Conservation (phyloP, 2,797 vertebrate species). For the Pangasius mekongensis region DNA sequence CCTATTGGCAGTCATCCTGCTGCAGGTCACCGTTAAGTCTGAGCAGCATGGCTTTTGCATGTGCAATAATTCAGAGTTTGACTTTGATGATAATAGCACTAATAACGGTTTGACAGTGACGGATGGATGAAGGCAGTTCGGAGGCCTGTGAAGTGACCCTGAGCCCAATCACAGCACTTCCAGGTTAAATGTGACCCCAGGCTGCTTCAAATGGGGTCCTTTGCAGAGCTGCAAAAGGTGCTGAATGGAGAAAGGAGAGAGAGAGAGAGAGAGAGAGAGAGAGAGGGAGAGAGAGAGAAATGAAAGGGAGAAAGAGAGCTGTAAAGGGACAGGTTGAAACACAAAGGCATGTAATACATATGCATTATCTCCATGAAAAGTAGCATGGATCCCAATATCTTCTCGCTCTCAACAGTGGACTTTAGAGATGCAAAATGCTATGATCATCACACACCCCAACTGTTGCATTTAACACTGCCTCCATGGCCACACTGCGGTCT, state of each 20-base stretch:
- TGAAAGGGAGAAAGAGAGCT: not conserved
- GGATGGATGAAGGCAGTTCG: constrained; percentile 57
- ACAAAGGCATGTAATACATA: constrained; percentile 12
- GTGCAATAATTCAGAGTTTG: constrained; percentile 59
- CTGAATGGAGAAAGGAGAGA: constrained; percentile 46
- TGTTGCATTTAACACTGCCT: constrained; percentile 42
- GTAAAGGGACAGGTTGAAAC: not conserved
- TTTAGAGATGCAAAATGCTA: constrained; percentile 24
- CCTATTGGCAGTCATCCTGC: constrained; percentile 58
- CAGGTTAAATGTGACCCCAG: constrained; percentile 67
- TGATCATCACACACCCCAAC: constrained; percentile 27
- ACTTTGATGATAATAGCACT: constrained; percentile 67
- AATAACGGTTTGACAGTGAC: constrained; percentile 66
- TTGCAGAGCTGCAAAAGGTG: constrained; percentile 46
- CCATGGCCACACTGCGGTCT: constrained; percentile 38
- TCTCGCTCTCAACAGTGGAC: not conserved
- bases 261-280: constrained; percentile 31
- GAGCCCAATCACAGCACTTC: constrained; percentile 64
- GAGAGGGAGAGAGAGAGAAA: constrained; percentile 40
- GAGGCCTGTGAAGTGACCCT: constrained; percentile 63
- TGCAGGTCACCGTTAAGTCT: constrained; percentile 56
- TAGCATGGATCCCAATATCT: not conserved
- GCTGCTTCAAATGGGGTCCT: constrained; percentile 55
- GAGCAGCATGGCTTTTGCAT: constrained; percentile 55
- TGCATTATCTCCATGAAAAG: not conserved